Conservation (phyloP, 2,113 vertebrate genomes). For the Greenwoodochromis staneri region DNA sequence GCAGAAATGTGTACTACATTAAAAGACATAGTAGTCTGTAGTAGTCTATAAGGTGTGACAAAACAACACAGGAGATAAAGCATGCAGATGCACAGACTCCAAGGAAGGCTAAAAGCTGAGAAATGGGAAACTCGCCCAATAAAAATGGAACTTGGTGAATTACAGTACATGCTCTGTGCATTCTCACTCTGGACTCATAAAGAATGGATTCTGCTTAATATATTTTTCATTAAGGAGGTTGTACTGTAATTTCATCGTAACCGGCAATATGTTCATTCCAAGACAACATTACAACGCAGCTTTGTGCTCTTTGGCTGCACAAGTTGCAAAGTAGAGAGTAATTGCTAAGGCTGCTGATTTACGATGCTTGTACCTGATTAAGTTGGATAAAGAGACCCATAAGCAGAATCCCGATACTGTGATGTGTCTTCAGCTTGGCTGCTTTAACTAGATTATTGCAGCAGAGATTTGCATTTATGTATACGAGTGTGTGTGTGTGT, state of each 20-base stretch:
- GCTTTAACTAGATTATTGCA: background rate
- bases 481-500: background rate
- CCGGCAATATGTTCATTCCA: background rate
- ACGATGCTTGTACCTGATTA: slow-evolving; percentile 19
- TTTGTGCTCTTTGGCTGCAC: background rate
- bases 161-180: background rate
- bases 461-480: background rate
- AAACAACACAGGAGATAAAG: background rate
- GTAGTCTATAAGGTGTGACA: background rate
- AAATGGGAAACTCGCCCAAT: background rate
- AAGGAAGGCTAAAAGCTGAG: background rate
- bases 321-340: background rate
- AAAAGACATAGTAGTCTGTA: background rate
- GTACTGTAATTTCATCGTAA: slow-evolving; percentile 7
- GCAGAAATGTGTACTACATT: background rate
- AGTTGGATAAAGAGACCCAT: background rate
- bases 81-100: background rate
- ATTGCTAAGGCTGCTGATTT: slow-evolving; percentile 19
- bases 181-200: slow-evolving; percentile 20
- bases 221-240: slow-evolving; percentile 34
- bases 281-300: background rate
- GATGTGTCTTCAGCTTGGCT: background rate
- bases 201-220: slow-evolving; percentile 23
- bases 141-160: background rate
- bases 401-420: background rate